phyloP scores from a whole-genome alignment of 1,140 invertebrate genomes.

The Potamilus streckersoni region DNA sequence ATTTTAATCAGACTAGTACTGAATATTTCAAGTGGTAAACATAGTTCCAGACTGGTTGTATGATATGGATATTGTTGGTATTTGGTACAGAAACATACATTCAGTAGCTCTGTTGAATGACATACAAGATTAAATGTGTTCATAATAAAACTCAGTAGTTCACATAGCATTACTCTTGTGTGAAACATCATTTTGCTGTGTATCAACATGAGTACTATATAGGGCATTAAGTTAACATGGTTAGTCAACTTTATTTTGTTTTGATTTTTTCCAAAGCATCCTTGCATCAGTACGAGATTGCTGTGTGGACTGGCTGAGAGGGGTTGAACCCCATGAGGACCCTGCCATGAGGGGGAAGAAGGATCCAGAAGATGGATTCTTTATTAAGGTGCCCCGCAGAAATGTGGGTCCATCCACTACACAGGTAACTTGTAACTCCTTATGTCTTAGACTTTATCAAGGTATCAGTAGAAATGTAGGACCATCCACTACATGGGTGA shows the following conservation, averaged over 20 bases:
- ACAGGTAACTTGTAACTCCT: conserved; percentile 57
- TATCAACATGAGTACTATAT: no score
- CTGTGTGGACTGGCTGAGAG: conserved; percentile 95
- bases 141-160: no score
- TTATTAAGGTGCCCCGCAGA: conserved; percentile 90
- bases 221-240: no score
- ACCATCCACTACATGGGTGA: conserved; percentile 72
- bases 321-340: conserved; percentile 90
- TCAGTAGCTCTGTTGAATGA: no score
- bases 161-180: no score
- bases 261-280: conserved; percentile 75
- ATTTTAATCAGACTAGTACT: no score
- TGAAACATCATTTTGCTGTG: no score
- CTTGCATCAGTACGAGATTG: conserved; percentile 96
- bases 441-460: conserved; percentile 73
- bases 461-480: conserved; percentile 92
- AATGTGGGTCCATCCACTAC: conserved; percentile 84
- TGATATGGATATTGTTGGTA: no score
- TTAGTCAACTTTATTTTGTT: background rate
- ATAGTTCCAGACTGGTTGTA: no score
- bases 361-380: conserved; percentile 90
- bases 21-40: no score
- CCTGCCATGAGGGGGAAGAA: conserved; percentile 96
- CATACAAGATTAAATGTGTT: no score
- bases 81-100: no score